These are phyloP conservation scores for Champsocephalus esox DNA, from an alignment of 2,797 vertebrate genomes.

Conservation along the genomic window DNA sequence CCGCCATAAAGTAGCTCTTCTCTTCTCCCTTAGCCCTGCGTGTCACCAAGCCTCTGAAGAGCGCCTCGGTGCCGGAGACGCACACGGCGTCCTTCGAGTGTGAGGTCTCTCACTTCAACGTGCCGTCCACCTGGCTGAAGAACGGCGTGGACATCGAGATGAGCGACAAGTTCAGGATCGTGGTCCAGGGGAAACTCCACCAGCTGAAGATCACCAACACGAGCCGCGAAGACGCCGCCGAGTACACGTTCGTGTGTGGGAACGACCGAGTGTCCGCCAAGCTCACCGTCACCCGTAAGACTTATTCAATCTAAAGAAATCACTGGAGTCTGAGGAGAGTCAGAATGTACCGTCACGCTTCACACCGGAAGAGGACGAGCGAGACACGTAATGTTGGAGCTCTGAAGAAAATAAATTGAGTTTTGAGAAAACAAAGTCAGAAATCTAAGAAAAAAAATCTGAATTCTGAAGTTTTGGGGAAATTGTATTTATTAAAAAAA, in stretches of 20 bases:
- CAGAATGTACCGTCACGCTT: too few relatives aligned
- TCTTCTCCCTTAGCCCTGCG: constrained; percentile 83
- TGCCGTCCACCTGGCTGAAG: constrained; percentile 93
- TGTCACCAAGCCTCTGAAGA: constrained; percentile 92
- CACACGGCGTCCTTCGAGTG: constrained; percentile 94
- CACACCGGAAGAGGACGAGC: too few relatives aligned
- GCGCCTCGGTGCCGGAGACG: constrained; percentile 91
- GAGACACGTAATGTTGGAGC: too few relatives aligned
- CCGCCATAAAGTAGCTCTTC: constrained; percentile 34
- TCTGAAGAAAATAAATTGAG: too few relatives aligned
- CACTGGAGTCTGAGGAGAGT: too few relatives aligned
- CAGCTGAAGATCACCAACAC: constrained; percentile 95
- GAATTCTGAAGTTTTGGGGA: too few relatives aligned
- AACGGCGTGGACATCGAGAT: constrained; percentile 96
- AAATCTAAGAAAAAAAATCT: too few relatives aligned
- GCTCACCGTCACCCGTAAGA: constrained; percentile 91
- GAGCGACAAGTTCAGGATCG: constrained; percentile 95
- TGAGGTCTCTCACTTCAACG: constrained; percentile 97
- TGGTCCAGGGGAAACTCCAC: constrained; percentile 94
- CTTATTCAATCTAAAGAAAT: too few relatives aligned
- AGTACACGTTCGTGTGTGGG: constrained; percentile 95
- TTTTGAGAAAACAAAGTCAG: too few relatives aligned
- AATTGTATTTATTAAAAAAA: too few relatives aligned
- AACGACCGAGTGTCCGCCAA: constrained; percentile 92
- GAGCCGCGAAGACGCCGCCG: constrained; percentile 91